These are phyloP conservation scores for Amblyraja radiata DNA, from an alignment of 2,797 vertebrate genomes.

Conservation along the genomic window DNA sequence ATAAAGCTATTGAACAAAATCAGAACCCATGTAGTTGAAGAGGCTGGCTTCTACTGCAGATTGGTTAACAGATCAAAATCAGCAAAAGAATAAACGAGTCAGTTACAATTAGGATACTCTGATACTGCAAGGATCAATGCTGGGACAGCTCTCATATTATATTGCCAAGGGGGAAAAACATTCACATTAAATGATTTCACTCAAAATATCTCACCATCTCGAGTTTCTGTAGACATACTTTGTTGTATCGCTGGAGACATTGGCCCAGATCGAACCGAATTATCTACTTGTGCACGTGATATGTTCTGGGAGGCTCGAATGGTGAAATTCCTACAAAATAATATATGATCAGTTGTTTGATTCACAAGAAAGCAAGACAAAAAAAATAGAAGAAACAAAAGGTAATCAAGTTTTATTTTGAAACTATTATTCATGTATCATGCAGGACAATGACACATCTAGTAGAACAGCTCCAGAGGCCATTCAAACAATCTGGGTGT, in stretches of 20 bases:
- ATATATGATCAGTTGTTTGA: background rate
- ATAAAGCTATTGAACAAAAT: no score
- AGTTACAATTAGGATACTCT: no score
- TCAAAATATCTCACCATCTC: slow-evolving; percentile 13
- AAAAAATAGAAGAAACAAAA: background rate
- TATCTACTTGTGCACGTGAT: slow-evolving; percentile 42
- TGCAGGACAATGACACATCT: background rate
- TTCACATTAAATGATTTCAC: background rate
- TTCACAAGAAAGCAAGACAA: background rate
- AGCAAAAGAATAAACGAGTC: no score
- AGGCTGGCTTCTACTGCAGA: no score
- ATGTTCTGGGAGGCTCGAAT: slow-evolving; percentile 48
- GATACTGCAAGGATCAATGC: no score
- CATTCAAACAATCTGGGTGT: no score
- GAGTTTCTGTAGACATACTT: background rate
- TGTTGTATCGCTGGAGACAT: background rate
- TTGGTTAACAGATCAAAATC: no score
- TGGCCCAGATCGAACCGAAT: background rate
- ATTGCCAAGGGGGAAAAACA: background rate
- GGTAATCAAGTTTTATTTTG: background rate
- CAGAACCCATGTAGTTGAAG: no score
- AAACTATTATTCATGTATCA: background rate
- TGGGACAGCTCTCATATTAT: background rate
- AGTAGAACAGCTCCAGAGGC: no score
- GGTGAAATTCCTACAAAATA: slow-evolving; percentile 62